Evolutionary conservation across 2,113 vertebrate species (phyloP).

Genomic region (Cephalopterus ornatus): DNA sequence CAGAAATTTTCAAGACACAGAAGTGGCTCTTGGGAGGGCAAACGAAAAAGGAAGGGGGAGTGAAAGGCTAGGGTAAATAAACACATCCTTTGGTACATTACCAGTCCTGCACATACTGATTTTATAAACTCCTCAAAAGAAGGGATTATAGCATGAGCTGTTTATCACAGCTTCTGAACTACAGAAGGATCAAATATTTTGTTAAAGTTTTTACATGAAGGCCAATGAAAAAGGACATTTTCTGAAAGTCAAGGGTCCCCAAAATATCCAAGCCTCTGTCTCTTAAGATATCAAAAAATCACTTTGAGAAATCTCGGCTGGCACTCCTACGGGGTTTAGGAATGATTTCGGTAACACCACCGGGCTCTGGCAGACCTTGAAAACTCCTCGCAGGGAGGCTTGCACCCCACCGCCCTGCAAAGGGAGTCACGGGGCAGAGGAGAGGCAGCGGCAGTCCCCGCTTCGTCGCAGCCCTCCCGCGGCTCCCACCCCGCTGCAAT

Average conservation of each 20-base stretch:
- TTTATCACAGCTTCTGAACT: slow-evolving; percentile 3
- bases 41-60: not conserved
- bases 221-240: not conserved
- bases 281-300: not conserved
- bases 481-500: not conserved
- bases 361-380: not conserved
- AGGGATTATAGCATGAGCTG: slow-evolving; percentile 11
- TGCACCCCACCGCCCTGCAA: not conserved
- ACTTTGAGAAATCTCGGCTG: not conserved
- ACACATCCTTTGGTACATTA: not conserved
- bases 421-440: not conserved
- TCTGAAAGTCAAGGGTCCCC: not conserved
- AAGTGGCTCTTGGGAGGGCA: not conserved
- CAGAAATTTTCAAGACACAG: not conserved
- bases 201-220: not conserved
- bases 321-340: not conserved
- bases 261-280: not conserved
- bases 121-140: not conserved
- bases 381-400: not conserved
- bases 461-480: rapidly evolving
- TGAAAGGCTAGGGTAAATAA: not conserved
- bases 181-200: not conserved
- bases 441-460: not conserved
- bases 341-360: not conserved
- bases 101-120: not conserved